A percentile compares a stretch with the other conserved stretches of the same genome.
phyloP scores from a whole-genome alignment of 2,113 vertebrate species.

The Turnix velox region DNA sequence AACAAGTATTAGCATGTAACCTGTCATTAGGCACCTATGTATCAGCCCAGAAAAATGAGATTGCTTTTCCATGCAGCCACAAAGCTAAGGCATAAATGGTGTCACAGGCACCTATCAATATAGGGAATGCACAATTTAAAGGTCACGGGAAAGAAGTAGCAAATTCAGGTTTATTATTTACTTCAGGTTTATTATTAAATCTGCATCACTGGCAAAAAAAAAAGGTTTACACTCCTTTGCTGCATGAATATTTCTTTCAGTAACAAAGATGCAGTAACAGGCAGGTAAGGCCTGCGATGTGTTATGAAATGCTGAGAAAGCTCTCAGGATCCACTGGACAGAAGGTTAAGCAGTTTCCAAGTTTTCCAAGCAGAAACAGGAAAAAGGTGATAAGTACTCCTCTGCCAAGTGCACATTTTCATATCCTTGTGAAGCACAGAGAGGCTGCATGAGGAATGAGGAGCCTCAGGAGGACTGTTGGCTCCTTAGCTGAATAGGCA shows the following conservation, averaged over 20 bases:
- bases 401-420: not conserved
- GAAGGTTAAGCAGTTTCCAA: not conserved
- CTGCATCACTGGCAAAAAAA: not conserved
- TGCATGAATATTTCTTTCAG: not conserved
- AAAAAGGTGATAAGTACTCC: not conserved
- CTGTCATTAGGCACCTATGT: not conserved
- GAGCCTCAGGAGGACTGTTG: not conserved
- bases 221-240: not conserved
- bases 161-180: not conserved
- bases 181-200: not conserved
- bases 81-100: not conserved
- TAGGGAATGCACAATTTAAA: not conserved
- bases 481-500: not conserved
- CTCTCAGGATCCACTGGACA: fast-evolving
- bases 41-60: not conserved
- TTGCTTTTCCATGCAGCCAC: not conserved
- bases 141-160: not conserved
- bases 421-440: not conserved
- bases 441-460: not conserved
- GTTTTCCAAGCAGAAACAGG: not conserved
- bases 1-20: constrained; percentile 8
- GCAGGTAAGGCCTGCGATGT: not conserved
- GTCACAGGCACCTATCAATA: not conserved
- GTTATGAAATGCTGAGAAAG: not conserved
- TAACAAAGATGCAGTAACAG: not conserved